Base-by-base conservation (phyloP, 2,797 vertebrate genomes). In the Crenuchus spilurus region DNA sequence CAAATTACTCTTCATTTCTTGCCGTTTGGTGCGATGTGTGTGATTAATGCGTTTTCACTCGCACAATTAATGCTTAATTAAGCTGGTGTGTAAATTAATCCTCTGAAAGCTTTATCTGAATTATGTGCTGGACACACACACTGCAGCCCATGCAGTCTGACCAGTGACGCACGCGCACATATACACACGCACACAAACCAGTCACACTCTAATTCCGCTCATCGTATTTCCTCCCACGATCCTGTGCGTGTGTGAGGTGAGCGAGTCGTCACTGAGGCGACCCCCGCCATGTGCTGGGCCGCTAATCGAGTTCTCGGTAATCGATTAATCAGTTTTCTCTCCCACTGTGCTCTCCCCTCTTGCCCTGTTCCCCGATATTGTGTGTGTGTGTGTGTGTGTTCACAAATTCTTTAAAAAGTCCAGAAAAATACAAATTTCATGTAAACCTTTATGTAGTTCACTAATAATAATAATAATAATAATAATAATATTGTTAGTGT, bases 41-140 rank as follows among this genome's bases (percentile, higher is more conserved):
- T 96, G 95, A 97, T 97, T 95, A 97, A 96, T 96, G 93, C 90
- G 89, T 94, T 95, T 93, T 92, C 94, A 93, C 92, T 93, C 93
- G 95, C 92, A 94, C 94, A 95, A 97, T 98, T 98, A 97, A 96
- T 93, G 91, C 90, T 87, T 95, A 95, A 97, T 98, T 96, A 96
- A 92, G 92, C 92, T 90, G 91, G 37, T 24, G 69, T 41, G 92
- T 91, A 92, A 92, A 90, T 95, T 95, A 93, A 80, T 89, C 49
- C 28, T 42, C 20, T 2, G 39, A 65, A 46, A 65, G 64, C 51
- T 2, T 74, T 46, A 69, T 41, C 63, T 16, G 88, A 96, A 95
- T 97, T 96, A 96, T 91, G 86, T 92, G 91, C 91, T 81, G 51
- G 26, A 30, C 51, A 54, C 51, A 54, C 51, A 54, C 57, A 16